Evolutionary conservation across 1,140 invertebrate species (phyloP).

Genomic region (Bombus impatiens): DNA sequence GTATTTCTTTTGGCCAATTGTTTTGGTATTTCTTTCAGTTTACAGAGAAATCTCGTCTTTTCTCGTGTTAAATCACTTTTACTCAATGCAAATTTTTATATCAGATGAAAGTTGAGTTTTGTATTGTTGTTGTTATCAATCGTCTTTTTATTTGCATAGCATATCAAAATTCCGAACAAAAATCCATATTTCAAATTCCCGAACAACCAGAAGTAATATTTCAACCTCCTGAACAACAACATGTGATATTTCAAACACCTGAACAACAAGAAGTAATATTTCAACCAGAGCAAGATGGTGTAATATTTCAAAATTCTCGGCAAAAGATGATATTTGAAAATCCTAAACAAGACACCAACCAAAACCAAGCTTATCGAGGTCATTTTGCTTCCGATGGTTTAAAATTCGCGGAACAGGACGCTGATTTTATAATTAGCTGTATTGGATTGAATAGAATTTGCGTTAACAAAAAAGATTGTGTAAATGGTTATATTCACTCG

Average conservation of each 20-base stretch:
- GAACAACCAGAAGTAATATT: neutral
- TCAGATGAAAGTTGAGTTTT: neutral
- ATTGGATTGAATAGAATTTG: slow-evolving; percentile 52
- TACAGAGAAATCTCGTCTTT: neutral
- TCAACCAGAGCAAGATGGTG: slow-evolving; percentile 3
- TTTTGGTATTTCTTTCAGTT: neutral
- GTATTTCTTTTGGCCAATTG: no score
- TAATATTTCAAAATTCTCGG: neutral
- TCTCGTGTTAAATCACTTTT: neutral
- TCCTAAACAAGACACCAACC: neutral
- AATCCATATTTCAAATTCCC: neutral
- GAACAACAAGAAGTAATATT: slow-evolving; percentile 6
- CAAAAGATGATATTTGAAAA: neutral
- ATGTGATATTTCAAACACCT: neutral
- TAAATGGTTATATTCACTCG: slow-evolving; percentile 48
- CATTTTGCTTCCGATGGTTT: neutral
- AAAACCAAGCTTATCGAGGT: neutral
- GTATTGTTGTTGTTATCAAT: no score
- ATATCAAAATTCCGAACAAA: neutral
- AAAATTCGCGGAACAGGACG: neutral
- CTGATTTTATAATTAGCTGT: slow-evolving; percentile 51
- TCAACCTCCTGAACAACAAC: neutral
- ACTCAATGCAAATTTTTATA: neutral
- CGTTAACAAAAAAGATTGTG: slow-evolving; percentile 33
- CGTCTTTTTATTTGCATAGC: neutral